Conservation (phyloP, 2,797 vertebrate species). For the Buceros bicornis region DNA sequence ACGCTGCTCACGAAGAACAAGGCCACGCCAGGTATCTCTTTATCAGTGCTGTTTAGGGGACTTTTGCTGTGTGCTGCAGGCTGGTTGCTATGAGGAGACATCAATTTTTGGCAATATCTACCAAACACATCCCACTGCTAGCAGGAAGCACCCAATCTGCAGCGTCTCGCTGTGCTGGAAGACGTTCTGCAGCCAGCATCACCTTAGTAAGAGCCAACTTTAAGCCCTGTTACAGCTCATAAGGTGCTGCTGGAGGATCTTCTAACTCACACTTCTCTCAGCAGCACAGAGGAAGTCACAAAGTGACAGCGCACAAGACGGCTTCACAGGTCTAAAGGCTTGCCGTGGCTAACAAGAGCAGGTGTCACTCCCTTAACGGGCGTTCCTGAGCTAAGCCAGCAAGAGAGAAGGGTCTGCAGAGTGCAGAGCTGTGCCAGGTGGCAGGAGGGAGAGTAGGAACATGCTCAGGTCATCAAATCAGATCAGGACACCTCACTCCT, state of each 20-base stretch:
- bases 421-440: background rate
- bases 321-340: background rate
- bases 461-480: background rate
- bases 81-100: background rate
- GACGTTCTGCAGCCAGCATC: background rate
- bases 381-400: background rate
- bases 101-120: background rate
- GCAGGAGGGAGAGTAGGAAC: background rate
- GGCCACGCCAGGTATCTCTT: rapidly evolving
- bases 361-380: background rate
- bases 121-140: background rate
- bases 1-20: background rate
- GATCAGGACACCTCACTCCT: background rate
- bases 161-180: background rate
- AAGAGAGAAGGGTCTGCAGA: background rate
- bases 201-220: background rate
- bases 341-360: background rate
- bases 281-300: background rate
- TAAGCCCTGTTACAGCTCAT: background rate
- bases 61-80: background rate
- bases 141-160: background rate
- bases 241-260: background rate
- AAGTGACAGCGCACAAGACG: background rate
- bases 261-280: background rate
- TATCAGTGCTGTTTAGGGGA: background rate